These are phyloP conservation scores for Orcinus orca DNA, from an alignment of 2,113 vertebrate genomes.

Conservation along the genomic window DNA sequence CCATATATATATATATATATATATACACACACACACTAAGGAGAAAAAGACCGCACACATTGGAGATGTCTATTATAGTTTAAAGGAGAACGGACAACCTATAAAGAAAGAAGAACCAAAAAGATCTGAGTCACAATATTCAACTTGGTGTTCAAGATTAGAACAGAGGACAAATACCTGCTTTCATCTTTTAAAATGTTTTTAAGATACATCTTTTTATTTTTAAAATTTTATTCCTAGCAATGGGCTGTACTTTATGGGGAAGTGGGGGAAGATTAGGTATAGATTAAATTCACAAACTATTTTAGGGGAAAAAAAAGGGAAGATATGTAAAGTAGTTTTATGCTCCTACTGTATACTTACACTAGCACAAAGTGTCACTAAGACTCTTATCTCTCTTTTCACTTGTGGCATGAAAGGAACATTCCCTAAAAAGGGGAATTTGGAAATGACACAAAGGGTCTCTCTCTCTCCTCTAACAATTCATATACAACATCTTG, in stretches of 20 bases:
- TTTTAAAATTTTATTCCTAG: not conserved
- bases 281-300: not conserved
- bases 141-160: conserved; percentile 4
- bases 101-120: conserved; percentile 42
- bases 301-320: not conserved
- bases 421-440: not conserved
- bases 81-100: not conserved
- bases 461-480: too few relatives aligned
- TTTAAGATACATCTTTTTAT: not conserved
- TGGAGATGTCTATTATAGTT: conserved; percentile 29
- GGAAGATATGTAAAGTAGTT: not conserved
- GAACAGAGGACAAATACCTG: not conserved
- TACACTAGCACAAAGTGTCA: not conserved
- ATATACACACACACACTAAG: not conserved
- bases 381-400: not conserved
- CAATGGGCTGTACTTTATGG: not conserved
- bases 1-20: not conserved
- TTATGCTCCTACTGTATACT: not conserved
- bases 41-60: not conserved
- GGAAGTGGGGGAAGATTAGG: rapidly evolving
- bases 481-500: not conserved
- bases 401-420: not conserved
- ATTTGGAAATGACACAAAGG: not conserved
- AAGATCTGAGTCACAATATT: conserved; percentile 19
- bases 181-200: not conserved